Percentiles rank a stretch among this genome's conserved stretches.
Conservation (phyloP, 2,888 invertebrate species). For the Yponomeuta sedellus region DNA sequence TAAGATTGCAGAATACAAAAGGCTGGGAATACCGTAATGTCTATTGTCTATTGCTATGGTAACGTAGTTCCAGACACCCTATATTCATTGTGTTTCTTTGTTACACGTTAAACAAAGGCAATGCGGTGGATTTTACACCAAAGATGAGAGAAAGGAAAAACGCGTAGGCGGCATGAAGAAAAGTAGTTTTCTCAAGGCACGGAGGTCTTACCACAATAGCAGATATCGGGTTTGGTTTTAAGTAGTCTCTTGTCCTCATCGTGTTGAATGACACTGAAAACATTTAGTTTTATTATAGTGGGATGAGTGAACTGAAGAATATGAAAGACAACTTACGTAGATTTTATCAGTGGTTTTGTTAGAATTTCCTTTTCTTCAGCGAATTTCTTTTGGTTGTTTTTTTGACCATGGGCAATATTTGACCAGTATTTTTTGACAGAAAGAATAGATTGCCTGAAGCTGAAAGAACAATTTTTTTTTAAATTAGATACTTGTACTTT, state of each 20-base stretch:
- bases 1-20: neutral
- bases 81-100: no score
- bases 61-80: no score
- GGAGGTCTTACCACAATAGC: neutral
- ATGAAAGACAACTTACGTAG: neutral
- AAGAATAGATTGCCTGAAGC: neutral
- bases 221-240: neutral
- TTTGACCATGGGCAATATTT: neutral
- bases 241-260: neutral
- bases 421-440: constrained; percentile 3
- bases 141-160: no score
- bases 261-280: neutral
- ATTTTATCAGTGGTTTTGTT: neutral
- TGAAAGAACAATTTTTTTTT: neutral
- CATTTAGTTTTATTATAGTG: no score
- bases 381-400: neutral
- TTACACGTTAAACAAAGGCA: no score
- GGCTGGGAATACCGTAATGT: no score
- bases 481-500: no score
- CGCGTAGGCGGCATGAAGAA: neutral
- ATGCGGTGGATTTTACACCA: no score
- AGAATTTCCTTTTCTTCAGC: neutral
- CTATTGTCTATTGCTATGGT: no score
- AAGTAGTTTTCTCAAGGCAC: no score
- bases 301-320: no score